phyloP scores from a whole-genome alignment of 2,888 invertebrate species.

The Drosophila quinaria region DNA sequence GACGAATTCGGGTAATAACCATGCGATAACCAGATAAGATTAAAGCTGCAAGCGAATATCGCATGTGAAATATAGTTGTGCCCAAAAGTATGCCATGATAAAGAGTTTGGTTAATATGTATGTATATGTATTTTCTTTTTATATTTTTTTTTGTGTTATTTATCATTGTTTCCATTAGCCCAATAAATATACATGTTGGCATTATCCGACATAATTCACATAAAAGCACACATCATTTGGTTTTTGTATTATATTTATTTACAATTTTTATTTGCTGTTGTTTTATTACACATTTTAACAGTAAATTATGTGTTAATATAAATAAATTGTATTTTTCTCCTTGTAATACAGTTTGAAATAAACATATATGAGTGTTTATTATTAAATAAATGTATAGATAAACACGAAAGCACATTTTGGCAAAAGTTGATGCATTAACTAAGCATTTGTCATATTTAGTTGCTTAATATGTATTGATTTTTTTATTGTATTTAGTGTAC shows the following conservation, averaged over 20 bases:
- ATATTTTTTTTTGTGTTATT: not conserved
- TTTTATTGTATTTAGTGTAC: constrained; percentile 30
- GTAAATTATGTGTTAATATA: constrained; percentile 74
- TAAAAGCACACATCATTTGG: constrained; percentile 12
- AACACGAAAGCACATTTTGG: constrained; percentile 63
- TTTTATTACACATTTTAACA: constrained; percentile 47
- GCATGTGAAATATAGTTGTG: constrained; percentile 20
- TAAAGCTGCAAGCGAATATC: constrained; percentile 20
- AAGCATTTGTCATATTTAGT: constrained; percentile 43
- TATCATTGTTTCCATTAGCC: constrained; percentile 15
- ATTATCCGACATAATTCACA: constrained; percentile 21
- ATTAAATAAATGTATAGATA: constrained; percentile 20
- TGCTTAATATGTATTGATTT: constrained; percentile 32
- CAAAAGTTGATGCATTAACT: constrained; percentile 55
- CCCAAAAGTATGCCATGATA: constrained; percentile 36
- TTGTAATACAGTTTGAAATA: constrained; percentile 27
- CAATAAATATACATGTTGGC: constrained; percentile 12
- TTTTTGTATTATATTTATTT: constrained; percentile 43
- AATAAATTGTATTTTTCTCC: constrained; percentile 53
- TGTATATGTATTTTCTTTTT: too few species aligned
- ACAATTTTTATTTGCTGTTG: constrained; percentile 40
- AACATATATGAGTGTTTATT: constrained; percentile 5
- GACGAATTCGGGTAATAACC: constrained; percentile 46
- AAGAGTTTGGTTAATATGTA: not conserved
- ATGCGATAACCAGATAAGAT: constrained; percentile 54